Percentiles rank a stretch among this genome's conserved stretches.
Conservation (phyloP, 1,140 invertebrate genomes). For the Zaprionus inermis region DNA sequence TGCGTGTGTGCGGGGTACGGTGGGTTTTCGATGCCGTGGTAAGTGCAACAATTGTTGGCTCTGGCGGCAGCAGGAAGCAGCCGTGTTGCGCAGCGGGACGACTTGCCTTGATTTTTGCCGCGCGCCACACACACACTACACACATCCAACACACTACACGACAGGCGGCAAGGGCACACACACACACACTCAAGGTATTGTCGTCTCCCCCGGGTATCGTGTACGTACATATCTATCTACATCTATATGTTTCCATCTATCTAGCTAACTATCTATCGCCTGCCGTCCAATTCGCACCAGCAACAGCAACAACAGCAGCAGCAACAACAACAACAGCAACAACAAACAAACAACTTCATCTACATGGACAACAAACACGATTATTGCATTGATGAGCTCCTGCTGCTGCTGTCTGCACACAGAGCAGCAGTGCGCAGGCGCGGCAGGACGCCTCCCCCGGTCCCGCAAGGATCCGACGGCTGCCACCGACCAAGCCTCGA, state of each 20-base stretch:
- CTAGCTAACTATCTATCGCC: constrained; percentile 11
- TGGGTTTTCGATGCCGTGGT: constrained; percentile 11
- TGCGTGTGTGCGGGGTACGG: neutral
- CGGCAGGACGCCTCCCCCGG: constrained; percentile 47
- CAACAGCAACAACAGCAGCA: neutral
- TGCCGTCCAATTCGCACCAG: constrained; percentile 47
- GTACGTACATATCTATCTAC: neutral
- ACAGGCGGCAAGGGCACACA: constrained; percentile 26
- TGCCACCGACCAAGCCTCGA: constrained; percentile 20
- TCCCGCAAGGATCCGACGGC: constrained; percentile 33
- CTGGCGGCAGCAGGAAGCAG: constrained; percentile 65
- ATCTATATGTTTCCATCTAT: neutral
- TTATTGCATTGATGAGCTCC: constrained; percentile 83
- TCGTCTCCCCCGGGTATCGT: constrained; percentile 4
- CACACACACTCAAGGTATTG: constrained; percentile 55
- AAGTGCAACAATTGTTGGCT: constrained; percentile 53
- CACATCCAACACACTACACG: neutral
- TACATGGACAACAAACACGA: constrained; percentile 66
- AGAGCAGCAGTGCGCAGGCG: constrained; percentile 55
- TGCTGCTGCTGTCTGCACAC: constrained; percentile 79
- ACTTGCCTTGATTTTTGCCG: constrained; percentile 77
- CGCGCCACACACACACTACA: constrained; percentile 50
- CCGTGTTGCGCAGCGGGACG: constrained; percentile 67
- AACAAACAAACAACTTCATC: constrained; percentile 67
- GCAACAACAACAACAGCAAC: constrained; percentile 6